Percentiles rank a stretch among this genome's conserved stretches.
These are phyloP conservation scores for Calameuta idolon DNA, from an alignment of 2,888 invertebrate genomes.

Conservation along the genomic window DNA sequence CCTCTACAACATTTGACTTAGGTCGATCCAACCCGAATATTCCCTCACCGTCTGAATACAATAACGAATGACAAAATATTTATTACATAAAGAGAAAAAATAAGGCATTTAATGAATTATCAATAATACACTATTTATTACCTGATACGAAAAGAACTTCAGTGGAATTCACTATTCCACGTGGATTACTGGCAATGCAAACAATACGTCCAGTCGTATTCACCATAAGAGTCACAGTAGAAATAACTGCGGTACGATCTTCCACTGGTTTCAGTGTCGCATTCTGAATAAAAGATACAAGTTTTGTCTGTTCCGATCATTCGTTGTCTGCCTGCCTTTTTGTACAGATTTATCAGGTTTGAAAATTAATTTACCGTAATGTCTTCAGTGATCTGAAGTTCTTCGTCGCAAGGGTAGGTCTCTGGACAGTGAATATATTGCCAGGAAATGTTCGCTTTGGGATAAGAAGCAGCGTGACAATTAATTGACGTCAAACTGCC, in stretches of 20 bases:
- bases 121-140: not conserved
- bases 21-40: slow-evolving; percentile 65
- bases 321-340: not conserved
- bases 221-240: not conserved
- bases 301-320: not conserved
- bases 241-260: not conserved
- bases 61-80: slow-evolving; percentile 27
- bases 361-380: not conserved
- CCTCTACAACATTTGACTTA: slow-evolving; percentile 64
- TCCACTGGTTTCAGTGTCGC: not conserved
- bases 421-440: not conserved
- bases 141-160: not conserved
- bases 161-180: not conserved
- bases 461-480: not conserved
- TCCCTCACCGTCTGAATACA: slow-evolving; percentile 63
- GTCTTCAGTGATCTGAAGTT: not conserved
- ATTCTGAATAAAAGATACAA: not conserved
- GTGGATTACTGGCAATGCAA: not conserved
- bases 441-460: not conserved
- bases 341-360: not conserved
- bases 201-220: not conserved
- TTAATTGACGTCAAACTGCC: not conserved
- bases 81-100: not conserved
- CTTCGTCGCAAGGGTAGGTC: not conserved
- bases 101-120: not conserved